Evolutionary conservation across 92 coral and sea anemone species (phyloP).

Genomic region (Epizoanthus illoricatus): DNA sequence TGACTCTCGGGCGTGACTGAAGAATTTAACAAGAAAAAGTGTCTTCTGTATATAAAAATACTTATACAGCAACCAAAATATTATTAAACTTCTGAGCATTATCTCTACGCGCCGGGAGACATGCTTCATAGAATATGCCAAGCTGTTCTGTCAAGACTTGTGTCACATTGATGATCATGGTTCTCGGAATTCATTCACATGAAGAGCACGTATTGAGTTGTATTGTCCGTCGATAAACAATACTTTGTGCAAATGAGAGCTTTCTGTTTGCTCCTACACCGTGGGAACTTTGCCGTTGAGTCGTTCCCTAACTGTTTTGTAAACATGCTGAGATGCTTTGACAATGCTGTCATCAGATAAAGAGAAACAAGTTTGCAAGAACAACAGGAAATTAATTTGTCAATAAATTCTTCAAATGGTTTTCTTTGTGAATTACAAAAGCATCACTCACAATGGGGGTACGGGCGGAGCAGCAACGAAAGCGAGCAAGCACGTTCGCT

Average conservation of each 20-base stretch:
- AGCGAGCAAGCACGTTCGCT: too few relatives aligned
- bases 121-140: background rate
- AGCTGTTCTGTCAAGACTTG: background rate
- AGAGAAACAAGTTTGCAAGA: constrained; percentile 43
- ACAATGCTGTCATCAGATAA: constrained; percentile 59
- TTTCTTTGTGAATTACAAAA: constrained; percentile 9
- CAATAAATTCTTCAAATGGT: constrained; percentile 55
- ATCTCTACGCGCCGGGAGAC: background rate
- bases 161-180: constrained; percentile 1
- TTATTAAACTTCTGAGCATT: background rate
- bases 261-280: constrained; percentile 14
- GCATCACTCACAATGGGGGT: background rate
- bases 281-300: constrained; percentile 14
- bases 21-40: too few relatives aligned
- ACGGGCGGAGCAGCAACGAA: too few relatives aligned
- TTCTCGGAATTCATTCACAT: constrained; percentile 16
- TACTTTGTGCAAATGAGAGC: background rate
- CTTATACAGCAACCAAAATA: too few relatives aligned
- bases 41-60: too few relatives aligned
- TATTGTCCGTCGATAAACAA: background rate
- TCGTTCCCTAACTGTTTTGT: constrained; percentile 8
- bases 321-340: constrained; percentile 36
- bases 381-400: constrained; percentile 64
- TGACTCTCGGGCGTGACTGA: too few relatives aligned
- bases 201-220: constrained; percentile 13